Base-by-base conservation (phyloP, 2,888 invertebrate genomes). In the Tenthredo amoena region DNA sequence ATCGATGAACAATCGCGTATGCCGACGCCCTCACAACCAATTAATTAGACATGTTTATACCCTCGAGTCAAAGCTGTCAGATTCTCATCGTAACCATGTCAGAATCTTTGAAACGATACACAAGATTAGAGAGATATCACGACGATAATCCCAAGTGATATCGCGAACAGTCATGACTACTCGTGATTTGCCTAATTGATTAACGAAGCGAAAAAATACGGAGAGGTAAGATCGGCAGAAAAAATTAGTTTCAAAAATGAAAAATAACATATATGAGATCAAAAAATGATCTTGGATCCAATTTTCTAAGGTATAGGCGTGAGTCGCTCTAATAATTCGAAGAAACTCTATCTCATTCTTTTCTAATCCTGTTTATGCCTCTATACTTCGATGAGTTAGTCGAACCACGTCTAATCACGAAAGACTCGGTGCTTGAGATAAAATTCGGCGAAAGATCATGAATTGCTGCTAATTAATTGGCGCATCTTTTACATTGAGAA, bases 141-240 rank as follows among this genome's bases (percentile, higher is more conserved):
- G 21, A 74, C n/a, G 74, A 74, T 74, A 74, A 74, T 74, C 40
- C 74, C 21, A n/a, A 43, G 68, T 47, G 40, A 47, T 74, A 74
- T 21, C 15, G 12, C 15, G 12, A 43, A 26, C 47, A 21, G 21
- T 74, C 47, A 68, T 68, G 18, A 68, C 34, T 34, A 68, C 34
- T 34, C 34, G 18, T 6, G 12, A 68, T 15, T 34, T 34, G 34
- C 34, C 68, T 31, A 68, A 68, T 68, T 68, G 68, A 68, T 68
- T 34, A 34, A 68, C 31, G 34, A 68, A 15, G 18, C 34, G 5
- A 34, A 34, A 68, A 18, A 68, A 34, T 26, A 62, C 9, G 9
- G 26, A 62, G 26, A 26, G 12, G 26, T 9, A 62, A 21, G 9
- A 7, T 21, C 2, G 58, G n/a, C 3, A 62, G 21, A 26, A 10